Evolutionary conservation across 2,888 invertebrate genomes (phyloP).

Genomic region (Girardia tigrina): DNA sequence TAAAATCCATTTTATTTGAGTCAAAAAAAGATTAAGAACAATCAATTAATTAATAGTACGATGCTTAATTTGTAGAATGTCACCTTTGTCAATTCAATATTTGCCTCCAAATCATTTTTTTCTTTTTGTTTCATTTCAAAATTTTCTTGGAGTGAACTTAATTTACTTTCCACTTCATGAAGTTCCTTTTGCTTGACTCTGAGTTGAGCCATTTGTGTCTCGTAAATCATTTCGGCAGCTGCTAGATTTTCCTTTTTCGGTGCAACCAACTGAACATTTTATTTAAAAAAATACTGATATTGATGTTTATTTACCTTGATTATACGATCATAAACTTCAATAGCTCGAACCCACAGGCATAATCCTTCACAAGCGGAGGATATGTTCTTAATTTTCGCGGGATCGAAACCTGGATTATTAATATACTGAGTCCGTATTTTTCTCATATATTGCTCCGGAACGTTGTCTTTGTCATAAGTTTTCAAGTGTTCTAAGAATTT

Average conservation of each 20-base stretch:
- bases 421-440: slow-evolving; percentile 46
- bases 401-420: slow-evolving; percentile 47
- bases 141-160: slow-evolving; percentile 43
- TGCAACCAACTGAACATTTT: slow-evolving; percentile 43
- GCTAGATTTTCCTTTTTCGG: slow-evolving; percentile 46
- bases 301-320: slow-evolving; percentile 41
- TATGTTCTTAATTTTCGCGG: slow-evolving; percentile 46
- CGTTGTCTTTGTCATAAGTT: slow-evolving; percentile 49
- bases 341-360: slow-evolving; percentile 49
- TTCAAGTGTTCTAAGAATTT: slow-evolving; percentile 47
- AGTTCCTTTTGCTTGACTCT: slow-evolving; percentile 45
- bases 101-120: slow-evolving; percentile 47
- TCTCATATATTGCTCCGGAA: slow-evolving; percentile 43
- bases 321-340: slow-evolving; percentile 48
- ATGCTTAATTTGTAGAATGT: too few species aligned
- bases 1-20: too few species aligned
- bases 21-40: too few species aligned
- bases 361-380: slow-evolving; percentile 50
- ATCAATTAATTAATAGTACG: too few species aligned
- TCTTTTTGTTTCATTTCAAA: slow-evolving; percentile 45
- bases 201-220: slow-evolving; percentile 44
- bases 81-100: slow-evolving; percentile 48
- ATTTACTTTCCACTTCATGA: slow-evolving; percentile 44
- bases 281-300: slow-evolving; percentile 2
- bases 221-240: slow-evolving; percentile 42